A percentile compares a stretch with the other conserved stretches of the same genome.
phyloP scores from a whole-genome alignment of 1,140 invertebrate genomes.

The Pseudomyrmex flavicornis region DNA sequence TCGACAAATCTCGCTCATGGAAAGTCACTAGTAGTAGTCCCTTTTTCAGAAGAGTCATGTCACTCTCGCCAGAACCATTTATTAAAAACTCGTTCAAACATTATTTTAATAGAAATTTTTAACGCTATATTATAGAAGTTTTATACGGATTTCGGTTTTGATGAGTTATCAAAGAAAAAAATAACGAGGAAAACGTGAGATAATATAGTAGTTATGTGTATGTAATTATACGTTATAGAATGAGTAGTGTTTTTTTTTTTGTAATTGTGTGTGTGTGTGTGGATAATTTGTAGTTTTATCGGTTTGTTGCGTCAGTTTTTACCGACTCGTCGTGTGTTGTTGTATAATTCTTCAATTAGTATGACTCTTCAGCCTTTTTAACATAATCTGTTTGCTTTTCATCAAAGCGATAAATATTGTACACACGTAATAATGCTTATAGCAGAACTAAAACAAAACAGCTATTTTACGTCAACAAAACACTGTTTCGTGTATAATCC shows the following conservation, averaged over 20 bases:
- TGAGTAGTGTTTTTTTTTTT: too few species aligned
- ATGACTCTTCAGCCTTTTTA: slow-evolving; percentile 33
- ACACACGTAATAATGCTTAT: slow-evolving; percentile 64
- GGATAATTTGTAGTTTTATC: too few species aligned
- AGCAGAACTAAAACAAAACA: slow-evolving; percentile 13
- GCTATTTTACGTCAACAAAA: slow-evolving; percentile 18
- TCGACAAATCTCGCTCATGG: slow-evolving; percentile 57
- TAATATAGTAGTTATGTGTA: too few species aligned
- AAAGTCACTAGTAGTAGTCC: slow-evolving; percentile 62
- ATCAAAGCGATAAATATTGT: slow-evolving; percentile 55
- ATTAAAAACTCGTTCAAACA: slow-evolving; percentile 17
- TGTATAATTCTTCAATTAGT: background rate
- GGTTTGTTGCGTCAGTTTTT: too few species aligned
- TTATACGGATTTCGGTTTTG: too few species aligned
- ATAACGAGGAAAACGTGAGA: too few species aligned
- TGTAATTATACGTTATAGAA: too few species aligned
- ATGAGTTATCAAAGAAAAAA: too few species aligned
- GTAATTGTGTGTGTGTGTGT: too few species aligned
- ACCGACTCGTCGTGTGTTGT: too few species aligned
- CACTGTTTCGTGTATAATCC: slow-evolving; percentile 45
- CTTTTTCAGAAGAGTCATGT: slow-evolving; percentile 66
- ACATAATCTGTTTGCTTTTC: slow-evolving; percentile 35
- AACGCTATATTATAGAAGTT: background rate
- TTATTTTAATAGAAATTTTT: slow-evolving; percentile 7
- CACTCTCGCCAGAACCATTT: slow-evolving; percentile 10